These are phyloP conservation scores for Ivindomyrus marchei DNA, from an alignment of 2,113 vertebrate species.

Conservation along the genomic window DNA sequence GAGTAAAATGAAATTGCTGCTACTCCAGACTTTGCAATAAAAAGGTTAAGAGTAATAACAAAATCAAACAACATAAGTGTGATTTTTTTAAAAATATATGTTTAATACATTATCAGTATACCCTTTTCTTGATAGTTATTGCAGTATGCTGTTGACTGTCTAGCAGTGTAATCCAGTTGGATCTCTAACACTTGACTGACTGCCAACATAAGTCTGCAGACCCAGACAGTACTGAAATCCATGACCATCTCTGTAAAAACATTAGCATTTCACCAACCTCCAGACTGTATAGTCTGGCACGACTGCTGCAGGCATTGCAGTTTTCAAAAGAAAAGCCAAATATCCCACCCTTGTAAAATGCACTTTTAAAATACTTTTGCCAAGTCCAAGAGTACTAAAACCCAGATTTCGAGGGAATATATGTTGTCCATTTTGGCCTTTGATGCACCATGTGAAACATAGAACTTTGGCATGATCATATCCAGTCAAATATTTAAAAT, in stretches of 20 bases:
- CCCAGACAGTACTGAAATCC: conserved; percentile 21
- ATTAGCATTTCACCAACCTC: conserved; percentile 18
- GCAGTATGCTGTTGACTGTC: neutral
- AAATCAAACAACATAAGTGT: neutral
- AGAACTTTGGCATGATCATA: neutral
- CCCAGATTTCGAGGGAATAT: conserved; percentile 7
- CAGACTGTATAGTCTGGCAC: conserved; percentile 32
- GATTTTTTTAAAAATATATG: neutral
- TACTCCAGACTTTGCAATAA: neutral
- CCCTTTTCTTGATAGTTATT: neutral
- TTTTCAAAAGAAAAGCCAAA: conserved; percentile 24
- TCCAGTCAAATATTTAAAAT: neutral
- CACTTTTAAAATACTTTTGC: conserved; percentile 15
- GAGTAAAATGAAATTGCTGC: neutral
- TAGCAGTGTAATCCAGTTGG: neutral
- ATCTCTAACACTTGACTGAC: neutral
- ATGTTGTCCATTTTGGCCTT: neutral
- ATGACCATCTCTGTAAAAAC: conserved; percentile 28
- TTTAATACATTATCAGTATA: neutral
- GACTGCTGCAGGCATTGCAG: neutral
- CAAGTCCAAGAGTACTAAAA: conserved; percentile 34
- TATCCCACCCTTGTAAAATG: conserved; percentile 28
- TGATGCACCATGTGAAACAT: neutral
- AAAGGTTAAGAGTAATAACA: neutral
- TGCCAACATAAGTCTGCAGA: conserved; percentile 38